Percentiles rank a stretch among this genome's conserved stretches.
These are phyloP conservation scores for Alethe castanea DNA, from an alignment of 2,113 vertebrate genomes.

Conservation along the genomic window DNA sequence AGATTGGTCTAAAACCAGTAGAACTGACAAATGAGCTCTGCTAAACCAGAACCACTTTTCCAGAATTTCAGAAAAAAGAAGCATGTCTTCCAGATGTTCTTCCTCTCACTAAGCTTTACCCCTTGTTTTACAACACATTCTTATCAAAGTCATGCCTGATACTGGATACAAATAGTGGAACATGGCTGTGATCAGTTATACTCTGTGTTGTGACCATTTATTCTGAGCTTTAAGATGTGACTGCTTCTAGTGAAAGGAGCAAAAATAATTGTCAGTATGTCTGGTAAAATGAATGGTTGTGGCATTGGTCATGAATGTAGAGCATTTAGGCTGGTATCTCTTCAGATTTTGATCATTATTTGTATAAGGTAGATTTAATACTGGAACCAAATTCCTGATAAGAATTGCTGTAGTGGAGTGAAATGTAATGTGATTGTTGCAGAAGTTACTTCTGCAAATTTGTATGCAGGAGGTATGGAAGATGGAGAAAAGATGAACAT, in stretches of 20 bases:
- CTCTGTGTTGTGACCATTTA: not conserved
- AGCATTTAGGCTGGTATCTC: not conserved
- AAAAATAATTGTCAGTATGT: not conserved
- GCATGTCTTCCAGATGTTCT: not conserved
- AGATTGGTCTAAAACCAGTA: not conserved
- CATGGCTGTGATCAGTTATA: not conserved
- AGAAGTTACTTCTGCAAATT: not conserved
- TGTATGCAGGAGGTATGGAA: not conserved
- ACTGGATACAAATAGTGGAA: not conserved
- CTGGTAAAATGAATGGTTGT: not conserved
- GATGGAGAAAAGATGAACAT: not conserved
- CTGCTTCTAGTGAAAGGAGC: not conserved
- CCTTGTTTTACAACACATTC: not conserved
- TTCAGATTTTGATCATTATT: not conserved
- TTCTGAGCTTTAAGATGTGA: not conserved
- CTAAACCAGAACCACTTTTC: not conserved
- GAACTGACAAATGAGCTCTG: not conserved
- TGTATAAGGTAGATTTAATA: not conserved
- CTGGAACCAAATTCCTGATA: not conserved
- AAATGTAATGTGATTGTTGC: not conserved
- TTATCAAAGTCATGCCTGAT: not conserved
- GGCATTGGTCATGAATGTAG: not conserved
- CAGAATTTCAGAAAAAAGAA: not conserved
- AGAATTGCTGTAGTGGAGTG: not conserved
- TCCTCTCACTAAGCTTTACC: not conserved